These are phyloP conservation scores for Sapajus apella DNA, from an alignment of 2,113 vertebrate genomes.

Conservation along the genomic window DNA sequence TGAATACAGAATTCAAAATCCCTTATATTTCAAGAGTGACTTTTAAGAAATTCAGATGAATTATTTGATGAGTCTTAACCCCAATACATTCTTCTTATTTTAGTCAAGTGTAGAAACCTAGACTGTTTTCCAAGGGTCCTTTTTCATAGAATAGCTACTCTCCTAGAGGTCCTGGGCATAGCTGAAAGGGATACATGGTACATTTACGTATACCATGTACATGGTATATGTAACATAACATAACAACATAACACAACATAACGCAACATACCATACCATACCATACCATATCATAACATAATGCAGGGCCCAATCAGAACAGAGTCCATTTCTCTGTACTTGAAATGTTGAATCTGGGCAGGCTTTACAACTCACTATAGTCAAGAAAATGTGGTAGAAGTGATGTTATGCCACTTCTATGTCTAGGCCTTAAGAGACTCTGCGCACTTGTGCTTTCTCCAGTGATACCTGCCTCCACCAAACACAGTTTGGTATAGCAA, in stretches of 20 bases:
- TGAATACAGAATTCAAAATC: conserved; percentile 23
- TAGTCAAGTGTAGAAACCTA: neutral
- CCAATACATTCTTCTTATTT: neutral
- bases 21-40: neutral
- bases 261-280: too few species aligned
- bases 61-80: conserved; percentile 47
- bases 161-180: neutral
- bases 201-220: neutral
- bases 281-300: neutral
- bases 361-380: neutral
- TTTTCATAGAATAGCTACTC: neutral
- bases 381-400: neutral
- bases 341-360: neutral
- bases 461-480: neutral
- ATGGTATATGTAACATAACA: too few species aligned
- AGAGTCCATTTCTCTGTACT: neutral
- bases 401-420: neutral
- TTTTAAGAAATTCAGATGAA: conserved; percentile 58
- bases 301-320: neutral
- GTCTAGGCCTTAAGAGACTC: neutral
- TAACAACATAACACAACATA: too few species aligned
- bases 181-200: neutral
- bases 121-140: neutral
- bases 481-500: neutral
- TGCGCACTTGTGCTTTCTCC: neutral